Conservation (phyloP, 2,888 invertebrate species). For the Drosophila lacicola region DNA sequence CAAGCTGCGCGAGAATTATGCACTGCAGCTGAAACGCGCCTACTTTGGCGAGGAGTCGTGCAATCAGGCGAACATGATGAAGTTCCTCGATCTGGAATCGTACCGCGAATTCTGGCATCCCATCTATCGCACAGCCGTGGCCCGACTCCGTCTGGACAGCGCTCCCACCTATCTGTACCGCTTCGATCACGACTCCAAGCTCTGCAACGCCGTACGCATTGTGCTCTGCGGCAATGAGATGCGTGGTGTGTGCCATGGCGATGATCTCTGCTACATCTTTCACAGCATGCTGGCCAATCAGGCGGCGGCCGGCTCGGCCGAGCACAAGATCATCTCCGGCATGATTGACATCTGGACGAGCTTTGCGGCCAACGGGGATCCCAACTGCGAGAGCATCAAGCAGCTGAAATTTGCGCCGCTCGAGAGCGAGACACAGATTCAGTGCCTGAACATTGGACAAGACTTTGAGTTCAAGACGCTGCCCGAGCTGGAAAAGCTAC, state of each 20-base stretch:
- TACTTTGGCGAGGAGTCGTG: slow-evolving; percentile 82
- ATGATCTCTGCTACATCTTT: slow-evolving; percentile 83
- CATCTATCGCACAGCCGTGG: slow-evolving; percentile 75
- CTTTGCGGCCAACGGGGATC: slow-evolving; percentile 82
- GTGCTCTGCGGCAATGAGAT: slow-evolving; percentile 77
- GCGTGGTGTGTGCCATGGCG: slow-evolving; percentile 83
- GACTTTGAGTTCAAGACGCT: slow-evolving; percentile 69
- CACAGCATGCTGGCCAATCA: slow-evolving; percentile 76
- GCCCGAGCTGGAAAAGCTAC: slow-evolving; percentile 78
- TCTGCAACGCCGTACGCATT: slow-evolving; percentile 78
- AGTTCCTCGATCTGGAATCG: slow-evolving; percentile 80
- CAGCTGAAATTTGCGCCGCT: slow-evolving; percentile 64
- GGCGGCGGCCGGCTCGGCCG: slow-evolving; percentile 66
- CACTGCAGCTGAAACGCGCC: slow-evolving; percentile 68
- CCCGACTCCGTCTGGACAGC: slow-evolving; percentile 69
- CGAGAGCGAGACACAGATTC: slow-evolving; percentile 52
- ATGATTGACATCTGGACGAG: slow-evolving; percentile 82
- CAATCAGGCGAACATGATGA: slow-evolving; percentile 82
- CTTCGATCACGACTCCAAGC: slow-evolving; percentile 83
- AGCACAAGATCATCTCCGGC: slow-evolving; percentile 71
- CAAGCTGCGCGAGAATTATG: slow-evolving; percentile 66
- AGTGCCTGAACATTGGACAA: slow-evolving; percentile 82
- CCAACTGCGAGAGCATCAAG: slow-evolving; percentile 74
- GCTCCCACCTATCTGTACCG: slow-evolving; percentile 84
- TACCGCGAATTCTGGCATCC: slow-evolving; percentile 84